These are phyloP conservation scores for Sarcophaga variegata DNA, from an alignment of 2,888 invertebrate species.

Conservation along the genomic window DNA sequence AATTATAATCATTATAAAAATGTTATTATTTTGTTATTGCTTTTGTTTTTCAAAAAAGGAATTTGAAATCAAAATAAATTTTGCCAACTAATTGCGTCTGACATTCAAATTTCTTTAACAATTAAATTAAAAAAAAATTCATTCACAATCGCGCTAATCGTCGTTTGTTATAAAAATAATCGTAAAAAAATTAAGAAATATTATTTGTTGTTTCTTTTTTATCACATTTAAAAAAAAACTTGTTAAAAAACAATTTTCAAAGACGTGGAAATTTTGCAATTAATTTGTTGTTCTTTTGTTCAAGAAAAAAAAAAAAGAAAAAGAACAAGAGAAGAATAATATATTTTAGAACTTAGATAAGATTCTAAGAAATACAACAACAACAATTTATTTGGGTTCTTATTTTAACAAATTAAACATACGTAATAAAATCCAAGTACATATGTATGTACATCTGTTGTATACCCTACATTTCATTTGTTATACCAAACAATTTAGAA, in stretches of 20 bases:
- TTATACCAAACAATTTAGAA: no score
- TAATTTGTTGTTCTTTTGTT: background rate
- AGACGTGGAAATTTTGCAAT: slow-evolving; percentile 30
- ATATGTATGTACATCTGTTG: background rate
- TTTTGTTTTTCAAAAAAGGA: background rate
- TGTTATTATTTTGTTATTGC: background rate
- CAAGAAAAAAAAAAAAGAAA: background rate
- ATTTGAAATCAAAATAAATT: background rate
- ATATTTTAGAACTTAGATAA: slow-evolving; percentile 2
- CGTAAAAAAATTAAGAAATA: background rate
- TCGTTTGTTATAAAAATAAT: background rate
- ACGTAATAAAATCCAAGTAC: background rate
- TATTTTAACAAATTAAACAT: background rate
- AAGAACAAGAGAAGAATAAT: no score
- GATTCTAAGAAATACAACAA: slow-evolving; percentile 28
- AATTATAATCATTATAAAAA: background rate
- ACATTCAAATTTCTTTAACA: slow-evolving; percentile 4
- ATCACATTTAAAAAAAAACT: background rate
- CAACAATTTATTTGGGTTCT: background rate
- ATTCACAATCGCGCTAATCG: background rate
- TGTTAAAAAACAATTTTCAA: background rate
- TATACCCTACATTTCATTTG: no score
- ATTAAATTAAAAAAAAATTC: background rate
- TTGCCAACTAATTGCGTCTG: background rate
- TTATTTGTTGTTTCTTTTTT: background rate